Evolutionary conservation across 2,888 invertebrate species (phyloP).

Genomic region (Rutpela maculata): DNA sequence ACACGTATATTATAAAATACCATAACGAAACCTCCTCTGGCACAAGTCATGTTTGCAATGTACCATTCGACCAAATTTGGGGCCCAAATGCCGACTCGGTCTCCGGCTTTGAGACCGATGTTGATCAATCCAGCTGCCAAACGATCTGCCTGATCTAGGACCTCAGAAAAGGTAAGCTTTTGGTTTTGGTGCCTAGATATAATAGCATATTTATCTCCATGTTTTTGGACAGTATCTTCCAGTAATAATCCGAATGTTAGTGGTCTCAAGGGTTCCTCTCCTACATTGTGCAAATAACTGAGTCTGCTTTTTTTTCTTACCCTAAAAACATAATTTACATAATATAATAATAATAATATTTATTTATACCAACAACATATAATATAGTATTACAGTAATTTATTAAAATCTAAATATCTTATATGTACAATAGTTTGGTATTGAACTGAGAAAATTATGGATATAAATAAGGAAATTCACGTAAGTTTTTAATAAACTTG

Average conservation of each 20-base stretch:
- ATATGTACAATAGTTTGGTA: too few species aligned
- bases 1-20: constrained; percentile 73
- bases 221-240: constrained; percentile 75
- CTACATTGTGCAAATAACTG: constrained; percentile 77
- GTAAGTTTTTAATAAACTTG: too few species aligned
- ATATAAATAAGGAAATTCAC: too few species aligned
- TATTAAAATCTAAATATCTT: too few species aligned
- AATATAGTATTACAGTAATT: too few species aligned
- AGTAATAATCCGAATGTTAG: constrained; percentile 78
- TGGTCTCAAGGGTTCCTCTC: constrained; percentile 74
- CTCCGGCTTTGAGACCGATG: constrained; percentile 82
- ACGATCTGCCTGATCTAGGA: constrained; percentile 78
- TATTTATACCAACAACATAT: too few species aligned
- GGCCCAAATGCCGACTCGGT: constrained; percentile 87
- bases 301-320: constrained; percentile 51
- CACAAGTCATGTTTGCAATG: constrained; percentile 81
- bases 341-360: too few species aligned
- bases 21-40: constrained; percentile 83
- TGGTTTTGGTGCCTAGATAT: constrained; percentile 77
- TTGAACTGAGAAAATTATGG: too few species aligned
- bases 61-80: constrained; percentile 89
- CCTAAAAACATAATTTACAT: constrained; percentile 22
- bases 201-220: constrained; percentile 77
- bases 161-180: constrained; percentile 75
- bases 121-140: constrained; percentile 82